A percentile compares a stretch with the other conserved stretches of the same genome.
These are phyloP conservation scores for Trematomus bernacchii DNA, from an alignment of 2,797 vertebrate genomes.

Conservation along the genomic window DNA sequence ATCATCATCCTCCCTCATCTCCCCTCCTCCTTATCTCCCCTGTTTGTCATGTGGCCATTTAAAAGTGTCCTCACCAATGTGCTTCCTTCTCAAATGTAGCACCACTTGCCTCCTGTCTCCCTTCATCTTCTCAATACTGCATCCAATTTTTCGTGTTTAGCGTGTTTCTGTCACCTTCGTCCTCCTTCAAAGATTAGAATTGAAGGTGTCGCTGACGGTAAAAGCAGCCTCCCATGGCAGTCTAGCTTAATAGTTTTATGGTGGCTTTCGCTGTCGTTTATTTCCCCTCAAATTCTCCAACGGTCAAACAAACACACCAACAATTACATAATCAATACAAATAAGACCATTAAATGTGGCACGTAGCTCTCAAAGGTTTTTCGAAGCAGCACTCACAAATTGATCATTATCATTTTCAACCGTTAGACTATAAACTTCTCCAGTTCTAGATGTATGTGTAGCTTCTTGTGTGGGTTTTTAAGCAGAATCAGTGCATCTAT, in stretches of 20 bases:
- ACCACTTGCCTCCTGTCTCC: slow-evolving; percentile 18
- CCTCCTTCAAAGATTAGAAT: slow-evolving; percentile 33
- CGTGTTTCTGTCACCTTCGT: slow-evolving; percentile 32
- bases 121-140: slow-evolving; percentile 29
- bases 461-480: not conserved
- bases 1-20: not conserved
- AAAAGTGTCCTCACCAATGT: slow-evolving; percentile 19
- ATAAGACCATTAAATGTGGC: slow-evolving; percentile 19
- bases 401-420: slow-evolving; percentile 32
- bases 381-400: slow-evolving; percentile 14
- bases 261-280: slow-evolving; percentile 16
- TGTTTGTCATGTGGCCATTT: slow-evolving; percentile 11
- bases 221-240: slow-evolving; percentile 1
- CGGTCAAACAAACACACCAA: slow-evolving; percentile 30
- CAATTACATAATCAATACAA: slow-evolving; percentile 36
- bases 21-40: not conserved
- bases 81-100: slow-evolving; percentile 50
- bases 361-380: slow-evolving; percentile 4
- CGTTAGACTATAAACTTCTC: slow-evolving; percentile 16
- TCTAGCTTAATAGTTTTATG: slow-evolving; percentile 15
- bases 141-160: slow-evolving; percentile 49
- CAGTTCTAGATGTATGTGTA: not conserved
- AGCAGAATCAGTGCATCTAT: slow-evolving; percentile 32
- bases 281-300: slow-evolving; percentile 18
- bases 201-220: slow-evolving; percentile 28